Evolutionary conservation across 2,888 invertebrate genomes (phyloP).

Genomic region (Volucella inanis): DNA sequence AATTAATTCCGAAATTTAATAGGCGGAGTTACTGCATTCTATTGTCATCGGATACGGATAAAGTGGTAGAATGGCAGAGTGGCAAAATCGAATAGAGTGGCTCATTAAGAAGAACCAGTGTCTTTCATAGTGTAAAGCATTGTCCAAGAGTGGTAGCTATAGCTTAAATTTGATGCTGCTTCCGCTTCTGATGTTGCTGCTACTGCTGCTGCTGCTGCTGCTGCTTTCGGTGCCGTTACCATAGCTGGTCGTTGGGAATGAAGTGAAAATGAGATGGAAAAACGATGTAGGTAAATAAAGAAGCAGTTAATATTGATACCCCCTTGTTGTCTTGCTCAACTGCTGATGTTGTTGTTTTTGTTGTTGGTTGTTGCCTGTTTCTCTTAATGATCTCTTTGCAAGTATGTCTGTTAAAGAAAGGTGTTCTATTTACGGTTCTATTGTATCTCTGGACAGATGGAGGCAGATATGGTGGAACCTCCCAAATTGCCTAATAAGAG

Average conservation of each 20-base stretch:
- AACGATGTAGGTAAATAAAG: slow-evolving; percentile 74
- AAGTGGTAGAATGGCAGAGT: neutral
- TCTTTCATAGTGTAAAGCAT: slow-evolving; percentile 34
- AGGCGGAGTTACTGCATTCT: slow-evolving; percentile 67
- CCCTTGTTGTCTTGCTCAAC: slow-evolving; percentile 48
- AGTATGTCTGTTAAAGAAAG: slow-evolving; percentile 64
- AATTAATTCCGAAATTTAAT: slow-evolving; percentile 60
- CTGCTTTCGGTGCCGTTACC: slow-evolving; percentile 12
- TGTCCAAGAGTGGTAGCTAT: slow-evolving; percentile 29
- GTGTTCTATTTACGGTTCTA: slow-evolving; percentile 67
- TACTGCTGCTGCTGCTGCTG: slow-evolving; percentile 33
- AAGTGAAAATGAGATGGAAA: slow-evolving; percentile 74
- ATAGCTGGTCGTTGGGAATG: slow-evolving; percentile 66
- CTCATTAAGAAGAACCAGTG: slow-evolving; percentile 62
- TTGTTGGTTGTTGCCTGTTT: slow-evolving; percentile 59
- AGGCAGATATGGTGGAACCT: slow-evolving; percentile 58
- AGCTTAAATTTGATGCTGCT: slow-evolving; percentile 51
- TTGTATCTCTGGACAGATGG: slow-evolving; percentile 42
- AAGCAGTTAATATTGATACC: slow-evolving; percentile 72
- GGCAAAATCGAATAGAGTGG: slow-evolving; percentile 23
- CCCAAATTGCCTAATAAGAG: slow-evolving; percentile 71
- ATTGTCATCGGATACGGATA: slow-evolving; percentile 42
- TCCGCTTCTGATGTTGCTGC: neutral
- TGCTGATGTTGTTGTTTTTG: slow-evolving; percentile 57
- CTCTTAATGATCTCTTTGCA: slow-evolving; percentile 67